Conservation (phyloP, 2,888 invertebrate genomes). For the Melanchra persicariae region DNA sequence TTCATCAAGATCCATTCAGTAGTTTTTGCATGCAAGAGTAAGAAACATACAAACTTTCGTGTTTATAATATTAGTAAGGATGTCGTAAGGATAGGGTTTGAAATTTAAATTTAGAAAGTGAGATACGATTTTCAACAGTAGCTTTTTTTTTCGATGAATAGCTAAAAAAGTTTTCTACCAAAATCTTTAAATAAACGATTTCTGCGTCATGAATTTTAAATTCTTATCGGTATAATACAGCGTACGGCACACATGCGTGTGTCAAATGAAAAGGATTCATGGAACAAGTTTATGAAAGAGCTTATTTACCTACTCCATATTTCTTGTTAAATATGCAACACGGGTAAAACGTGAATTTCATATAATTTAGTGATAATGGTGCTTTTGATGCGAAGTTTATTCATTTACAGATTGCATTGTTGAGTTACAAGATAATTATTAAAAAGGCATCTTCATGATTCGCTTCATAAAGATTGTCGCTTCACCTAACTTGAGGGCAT, state of each 20-base stretch:
- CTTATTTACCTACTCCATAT: slow-evolving; percentile 14
- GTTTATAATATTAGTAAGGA: too few species aligned
- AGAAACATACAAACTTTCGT: too few species aligned
- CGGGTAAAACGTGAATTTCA: neutral
- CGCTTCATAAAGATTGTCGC: too few species aligned
- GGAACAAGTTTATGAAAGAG: neutral
- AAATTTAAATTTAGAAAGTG: neutral
- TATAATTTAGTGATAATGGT: neutral
- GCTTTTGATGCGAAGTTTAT: neutral
- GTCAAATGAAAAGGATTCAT: neutral
- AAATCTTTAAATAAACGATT: neutral
- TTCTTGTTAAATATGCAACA: slow-evolving; percentile 25
- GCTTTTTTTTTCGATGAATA: neutral
- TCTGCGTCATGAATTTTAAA: slow-evolving; percentile 3
- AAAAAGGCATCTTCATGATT: neutral
- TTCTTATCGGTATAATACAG: neutral
- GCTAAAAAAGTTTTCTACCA: neutral
- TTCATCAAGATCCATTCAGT: too few species aligned
- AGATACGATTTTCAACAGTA: neutral
- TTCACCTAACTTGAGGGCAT: too few species aligned
- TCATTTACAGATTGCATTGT: too few species aligned
- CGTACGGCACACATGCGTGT: neutral
- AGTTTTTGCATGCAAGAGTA: too few species aligned
- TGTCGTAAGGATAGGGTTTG: neutral
- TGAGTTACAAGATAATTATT: neutral